Evolutionary conservation across 2,797 vertebrate genomes (phyloP).

Genomic region (Glossophaga mutica): DNA sequence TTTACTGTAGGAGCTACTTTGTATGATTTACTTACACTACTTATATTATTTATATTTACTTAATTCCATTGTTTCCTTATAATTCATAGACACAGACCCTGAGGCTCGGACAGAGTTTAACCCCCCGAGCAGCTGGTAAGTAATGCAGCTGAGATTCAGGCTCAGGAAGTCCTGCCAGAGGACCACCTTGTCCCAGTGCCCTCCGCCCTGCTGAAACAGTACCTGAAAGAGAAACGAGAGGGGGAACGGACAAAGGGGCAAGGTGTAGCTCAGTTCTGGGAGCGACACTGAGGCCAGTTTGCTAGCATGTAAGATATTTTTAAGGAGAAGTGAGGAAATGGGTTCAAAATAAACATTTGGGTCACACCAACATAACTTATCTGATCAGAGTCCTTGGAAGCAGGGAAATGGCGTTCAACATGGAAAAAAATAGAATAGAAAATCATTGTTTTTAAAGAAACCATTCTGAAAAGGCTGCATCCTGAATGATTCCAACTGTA

Average conservation of each 20-base stretch:
- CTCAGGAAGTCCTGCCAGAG: not conserved
- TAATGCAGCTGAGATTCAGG: not conserved
- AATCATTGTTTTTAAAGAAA: not conserved
- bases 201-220: not conserved
- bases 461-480: not conserved
- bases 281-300: not conserved
- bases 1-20: not conserved
- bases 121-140: too few relatives aligned
- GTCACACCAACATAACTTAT: not conserved
- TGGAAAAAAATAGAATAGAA: not conserved
- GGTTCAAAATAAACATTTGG: not conserved
- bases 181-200: not conserved
- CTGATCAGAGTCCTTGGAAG: not conserved
- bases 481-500: not conserved
- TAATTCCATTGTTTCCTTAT: not conserved
- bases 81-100: not conserved
- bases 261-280: not conserved
- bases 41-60: not conserved
- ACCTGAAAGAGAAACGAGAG: not conserved
- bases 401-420: not conserved
- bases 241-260: not conserved
- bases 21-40: not conserved
- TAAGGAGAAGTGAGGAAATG: not conserved
- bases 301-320: not conserved
- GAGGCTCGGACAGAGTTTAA: not conserved